Evolutionary conservation across 2,888 invertebrate genomes (phyloP), one percentile per base, ranked within the genome.

Genomic region (Lasioglossum morio): DNA sequence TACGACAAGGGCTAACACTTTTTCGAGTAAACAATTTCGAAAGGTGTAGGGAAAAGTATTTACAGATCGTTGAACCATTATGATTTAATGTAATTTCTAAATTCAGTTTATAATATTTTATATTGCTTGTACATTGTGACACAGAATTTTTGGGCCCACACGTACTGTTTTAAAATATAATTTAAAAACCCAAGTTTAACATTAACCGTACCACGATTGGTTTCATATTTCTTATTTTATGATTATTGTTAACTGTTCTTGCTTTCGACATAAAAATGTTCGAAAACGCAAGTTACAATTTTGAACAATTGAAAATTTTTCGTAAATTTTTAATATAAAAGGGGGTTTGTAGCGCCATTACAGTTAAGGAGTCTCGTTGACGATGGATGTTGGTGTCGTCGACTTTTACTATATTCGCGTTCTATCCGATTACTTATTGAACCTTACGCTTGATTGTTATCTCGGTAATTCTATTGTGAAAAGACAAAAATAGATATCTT

Each of bases 341-440:
- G 4, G n/a, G 57, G 57, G 4, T 57, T n/a, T 57, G 1, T n/a
- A 57, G n/a, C 12, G n/a, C 3, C n/a, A 57, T 57, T 57, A 57
- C n/a, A 57, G 4, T 0, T 37, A 37, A 23, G 80, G 57, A 66
- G 57, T 78, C 60, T 73, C 73, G 81, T 77, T 82, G 82, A 70
- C 79, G 82, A 78, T 75, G 72, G 84, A 87, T 70, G 75, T 77
- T 92, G 90, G 92, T 88, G 92, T 92, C 92, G 92, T 89, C 91
- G 82, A 80, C 77, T 88, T 88, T 87, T 78, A n/a, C n/a, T n/a
- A 76, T 76, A 74, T 43, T 72, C 73, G 76, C 43, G 57, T 60
- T 79, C 73, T 72, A 77, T 87, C 76, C 14, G 75, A 72, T 2
- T 27, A 43, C 34, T 46, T 60, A 66, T 57, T 40, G n/a, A 79